Base-by-base conservation (phyloP, 2,113 vertebrate genomes). In the Ictalurus punctatus region DNA sequence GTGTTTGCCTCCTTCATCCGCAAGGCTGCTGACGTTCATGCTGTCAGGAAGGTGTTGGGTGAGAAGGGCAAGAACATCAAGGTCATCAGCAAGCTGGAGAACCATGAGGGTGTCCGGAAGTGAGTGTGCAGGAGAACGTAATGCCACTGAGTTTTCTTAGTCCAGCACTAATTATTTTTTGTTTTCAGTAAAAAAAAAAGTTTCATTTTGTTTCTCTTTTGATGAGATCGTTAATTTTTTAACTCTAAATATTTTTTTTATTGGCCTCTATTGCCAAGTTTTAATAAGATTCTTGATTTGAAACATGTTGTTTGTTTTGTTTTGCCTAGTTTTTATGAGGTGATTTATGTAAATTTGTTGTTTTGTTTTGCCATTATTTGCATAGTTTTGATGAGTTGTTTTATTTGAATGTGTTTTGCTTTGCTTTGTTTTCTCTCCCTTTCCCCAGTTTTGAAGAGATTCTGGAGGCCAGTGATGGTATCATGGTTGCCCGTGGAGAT, bases 31-130 rank as follows among this genome's bases (percentile, higher is more conserved):
- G 98, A 99, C 1, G 98, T 99, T 89, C 96, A 99, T 0, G 98
- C 97, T 1, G 98, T 99, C 87, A 96, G 97, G 91, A 96, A 97
- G 88, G 96, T 96, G 73, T 96, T 99, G 9, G 98, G 98, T 0
- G 98, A 99, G 88, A 99, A 99, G 93, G 98, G 98, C 84, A 99
- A 98, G 93, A 94, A 98, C 91, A 98, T 99, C 92, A 98, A 97
- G 95, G 98, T 99, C 91, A 99, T 99, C 94, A 99, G 98, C 96
- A 99, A 99, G 93, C 97, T 99, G 0, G 98, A 99, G 96, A 99
- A 99, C 94, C 98, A 99, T 0, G 98, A 99, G 94, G 98, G 98
- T 0, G 98, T 99, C 84, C 97, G 97, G 93, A 98, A 96, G 98
- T 99, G 83, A 91, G 95, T 84, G 34, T 67, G 27, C 27, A 52